Base-by-base conservation (phyloP, 2,113 vertebrate genomes). In the Phylloscopus whistleri region DNA sequence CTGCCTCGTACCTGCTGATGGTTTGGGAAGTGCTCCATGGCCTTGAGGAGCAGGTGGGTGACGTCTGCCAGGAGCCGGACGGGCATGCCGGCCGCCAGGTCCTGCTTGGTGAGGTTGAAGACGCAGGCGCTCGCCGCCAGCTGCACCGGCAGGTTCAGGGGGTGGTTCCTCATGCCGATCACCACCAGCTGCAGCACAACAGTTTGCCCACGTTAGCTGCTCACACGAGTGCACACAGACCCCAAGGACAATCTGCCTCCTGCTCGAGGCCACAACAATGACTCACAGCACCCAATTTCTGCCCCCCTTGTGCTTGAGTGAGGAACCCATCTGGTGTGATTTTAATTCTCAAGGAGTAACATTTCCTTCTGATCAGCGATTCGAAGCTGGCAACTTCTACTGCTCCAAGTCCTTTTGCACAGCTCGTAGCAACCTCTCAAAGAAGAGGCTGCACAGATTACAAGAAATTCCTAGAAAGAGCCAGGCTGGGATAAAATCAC, bases 101-200 rank as follows among this genome's bases (percentile, higher is more conserved):
- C 99, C 96, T 99, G 99, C 96, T 99, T 99, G 51, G 99, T 99
- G 94, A 99, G 97, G 97, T 99, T 99, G 96, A 99, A 99, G 63
- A 99, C 99, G 89, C 99, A 99, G 1, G 99, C 99, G 1, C 99
- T 99, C 16, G 99, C 99, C 39, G 99, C 99, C 89, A 99, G 97
- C 95, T 99, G 99, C 81, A 99, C 99, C 3, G 99, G 99, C 94
- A 99, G 97, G 91, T 99, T 99, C 95, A 98, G 98, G 10, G 99
- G 98, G 73, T 99, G 99, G 92, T 99, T 99, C 95, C 98, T 99
- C 99, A 99, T 99, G n/a, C 99, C 99, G 84, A 98, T 93, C 63
- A 99, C 99, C 62, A 99, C 99, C 96, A 99, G 98, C 99, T 99
- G 95, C 73, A 95, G 91, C 6, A n/a, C 53, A 95, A 84, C 68